Conservation (phyloP, 1,140 invertebrate species). For the Platyura marginata region DNA sequence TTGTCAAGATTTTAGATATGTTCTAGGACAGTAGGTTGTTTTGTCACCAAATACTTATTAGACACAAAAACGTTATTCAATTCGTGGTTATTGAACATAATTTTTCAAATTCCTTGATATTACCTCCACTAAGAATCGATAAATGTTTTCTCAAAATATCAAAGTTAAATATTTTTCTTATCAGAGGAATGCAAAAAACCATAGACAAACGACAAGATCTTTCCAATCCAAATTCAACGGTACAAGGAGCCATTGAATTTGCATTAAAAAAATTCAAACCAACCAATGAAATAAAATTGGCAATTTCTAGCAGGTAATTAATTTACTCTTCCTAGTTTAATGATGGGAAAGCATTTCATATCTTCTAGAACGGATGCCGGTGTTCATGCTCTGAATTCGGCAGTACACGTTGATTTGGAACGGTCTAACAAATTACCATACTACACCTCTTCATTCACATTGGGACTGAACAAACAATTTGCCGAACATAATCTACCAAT, state of each 20-base stretch:
- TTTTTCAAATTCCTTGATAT: no score
- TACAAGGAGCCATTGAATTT: slow-evolving; percentile 45
- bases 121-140: no score
- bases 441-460: slow-evolving; percentile 23
- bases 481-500: slow-evolving; percentile 29
- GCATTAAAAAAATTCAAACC: slow-evolving; percentile 29
- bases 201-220: slow-evolving; percentile 10
- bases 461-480: slow-evolving; percentile 36
- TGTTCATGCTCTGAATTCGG: slow-evolving; percentile 43
- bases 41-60: no score
- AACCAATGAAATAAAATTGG: slow-evolving; percentile 27
- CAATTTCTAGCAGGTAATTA: slow-evolving; percentile 43
- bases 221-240: slow-evolving; percentile 10
- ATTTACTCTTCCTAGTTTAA: slow-evolving; percentile 2
- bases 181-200: slow-evolving; percentile 33
- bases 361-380: slow-evolving; percentile 47
- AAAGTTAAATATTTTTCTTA: slow-evolving; percentile 4
- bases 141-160: neutral
- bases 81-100: no score
- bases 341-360: slow-evolving; percentile 2
- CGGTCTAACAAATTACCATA: slow-evolving; percentile 26
- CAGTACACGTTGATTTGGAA: slow-evolving; percentile 41
- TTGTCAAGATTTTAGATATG: no score
- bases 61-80: no score
- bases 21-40: no score